Percentiles rank a stretch among this genome's conserved stretches.
Conservation (phyloP, 1,140 invertebrate genomes). For the Anagrus nilaparvatae region DNA sequence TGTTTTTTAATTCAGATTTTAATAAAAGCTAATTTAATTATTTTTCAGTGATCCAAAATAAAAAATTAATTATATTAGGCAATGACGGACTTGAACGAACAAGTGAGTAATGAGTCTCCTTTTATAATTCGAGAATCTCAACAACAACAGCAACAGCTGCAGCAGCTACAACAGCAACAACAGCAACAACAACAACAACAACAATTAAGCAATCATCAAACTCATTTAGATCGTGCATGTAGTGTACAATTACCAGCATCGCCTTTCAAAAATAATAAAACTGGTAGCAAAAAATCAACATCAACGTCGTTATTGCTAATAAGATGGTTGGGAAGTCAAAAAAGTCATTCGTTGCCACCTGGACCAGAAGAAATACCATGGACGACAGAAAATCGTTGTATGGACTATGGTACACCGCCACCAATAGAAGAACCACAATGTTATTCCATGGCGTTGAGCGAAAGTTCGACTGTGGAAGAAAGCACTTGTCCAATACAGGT, state of each 20-base stretch:
- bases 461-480: constrained; percentile 57
- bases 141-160: too few relatives aligned
- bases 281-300: constrained; percentile 20
- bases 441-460: constrained; percentile 60
- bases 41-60: neutral
- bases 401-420: constrained; percentile 61
- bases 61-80: neutral
- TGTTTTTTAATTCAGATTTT: too few relatives aligned
- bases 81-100: too few relatives aligned
- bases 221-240: too few relatives aligned
- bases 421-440: constrained; percentile 59
- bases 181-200: neutral
- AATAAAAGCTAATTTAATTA: neutral
- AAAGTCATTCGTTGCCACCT: neutral
- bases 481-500: constrained; percentile 49
- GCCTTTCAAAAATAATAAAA: constrained; percentile 13
- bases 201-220: neutral
- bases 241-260: constrained; percentile 25
- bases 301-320: constrained; percentile 26
- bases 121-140: too few relatives aligned
- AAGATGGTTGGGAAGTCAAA: constrained; percentile 24
- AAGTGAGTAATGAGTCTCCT: too few relatives aligned
- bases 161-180: neutral
- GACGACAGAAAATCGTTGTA: constrained; percentile 37
- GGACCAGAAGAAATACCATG: constrained; percentile 14